Conservation (phyloP, 2,888 invertebrate species). For the Dicyrtomina minuta region DNA sequence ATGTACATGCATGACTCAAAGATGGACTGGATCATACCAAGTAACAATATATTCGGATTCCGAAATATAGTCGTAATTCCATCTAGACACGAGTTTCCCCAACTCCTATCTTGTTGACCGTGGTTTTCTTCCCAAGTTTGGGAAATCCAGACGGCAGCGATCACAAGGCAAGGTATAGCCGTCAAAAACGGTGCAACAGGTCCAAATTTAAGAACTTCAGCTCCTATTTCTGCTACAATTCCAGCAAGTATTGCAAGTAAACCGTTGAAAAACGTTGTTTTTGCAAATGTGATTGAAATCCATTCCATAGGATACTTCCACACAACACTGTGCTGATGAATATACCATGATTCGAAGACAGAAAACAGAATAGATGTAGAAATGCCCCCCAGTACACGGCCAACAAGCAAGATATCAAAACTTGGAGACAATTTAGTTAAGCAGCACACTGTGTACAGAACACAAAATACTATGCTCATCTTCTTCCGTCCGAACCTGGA, state of each 20-base stretch:
- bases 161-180: constrained; percentile 62
- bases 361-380: constrained; percentile 64
- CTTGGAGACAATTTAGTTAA: constrained; percentile 58
- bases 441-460: constrained; percentile 61
- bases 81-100: constrained; percentile 57
- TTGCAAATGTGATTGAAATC: constrained; percentile 62
- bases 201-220: constrained; percentile 54
- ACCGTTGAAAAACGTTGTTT: constrained; percentile 64
- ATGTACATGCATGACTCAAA: constrained; percentile 64
- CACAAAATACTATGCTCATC: constrained; percentile 59
- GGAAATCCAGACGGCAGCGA: constrained; percentile 60
- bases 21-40: constrained; percentile 59
- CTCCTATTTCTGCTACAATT: constrained; percentile 56
- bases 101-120: constrained; percentile 57
- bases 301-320: constrained; percentile 63
- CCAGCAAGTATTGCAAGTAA: constrained; percentile 63
- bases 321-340: constrained; percentile 63
- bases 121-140: constrained; percentile 65
- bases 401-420: constrained; percentile 55
- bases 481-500: constrained; percentile 62
- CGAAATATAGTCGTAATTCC: constrained; percentile 58
- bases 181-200: constrained; percentile 64
- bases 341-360: constrained; percentile 64
- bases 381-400: constrained; percentile 62
- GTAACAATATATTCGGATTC: constrained; percentile 55